Conservation (phyloP, 2,888 invertebrate genomes). For the Phoenoteleia sp. region DNA sequence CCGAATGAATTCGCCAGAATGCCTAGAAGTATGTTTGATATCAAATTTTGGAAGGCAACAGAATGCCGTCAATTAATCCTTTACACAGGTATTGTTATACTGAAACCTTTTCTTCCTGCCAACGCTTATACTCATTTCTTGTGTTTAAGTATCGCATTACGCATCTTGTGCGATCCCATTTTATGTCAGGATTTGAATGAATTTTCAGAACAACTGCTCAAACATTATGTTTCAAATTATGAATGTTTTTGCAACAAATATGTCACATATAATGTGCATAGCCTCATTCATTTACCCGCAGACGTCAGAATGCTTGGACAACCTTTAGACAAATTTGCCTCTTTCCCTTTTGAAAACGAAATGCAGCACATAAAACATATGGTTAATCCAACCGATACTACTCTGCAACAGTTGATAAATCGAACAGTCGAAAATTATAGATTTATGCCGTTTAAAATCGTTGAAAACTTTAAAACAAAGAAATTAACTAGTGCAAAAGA, state of each 20-base stretch:
- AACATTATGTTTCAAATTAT: conserved; percentile 5
- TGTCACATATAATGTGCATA: conserved; percentile 7
- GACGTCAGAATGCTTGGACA: neutral
- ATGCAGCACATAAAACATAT: neutral
- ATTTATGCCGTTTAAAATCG: neutral
- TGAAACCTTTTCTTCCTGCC: neutral
- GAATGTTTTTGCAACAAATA: neutral
- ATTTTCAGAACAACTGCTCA: neutral
- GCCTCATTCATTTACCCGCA: neutral
- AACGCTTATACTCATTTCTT: neutral
- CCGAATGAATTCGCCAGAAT: neutral
- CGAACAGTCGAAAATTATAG: neutral
- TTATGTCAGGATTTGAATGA: conserved; percentile 5
- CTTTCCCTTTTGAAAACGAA: conserved; percentile 1
- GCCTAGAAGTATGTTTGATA: neutral
- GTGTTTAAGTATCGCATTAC: neutral
- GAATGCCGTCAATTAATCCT: neutral
- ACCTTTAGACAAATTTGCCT: neutral
- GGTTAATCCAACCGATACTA: neutral
- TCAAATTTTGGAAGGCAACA: neutral
- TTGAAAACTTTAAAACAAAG: neutral
- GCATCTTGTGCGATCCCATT: neutral
- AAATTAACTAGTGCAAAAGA: neutral
- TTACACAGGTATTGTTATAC: neutral
- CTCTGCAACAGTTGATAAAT: conserved; percentile 2